phyloP scores from a whole-genome alignment of 37 sponge, comb jelly and placozoan genomes.

The Beroe forskalii region DNA sequence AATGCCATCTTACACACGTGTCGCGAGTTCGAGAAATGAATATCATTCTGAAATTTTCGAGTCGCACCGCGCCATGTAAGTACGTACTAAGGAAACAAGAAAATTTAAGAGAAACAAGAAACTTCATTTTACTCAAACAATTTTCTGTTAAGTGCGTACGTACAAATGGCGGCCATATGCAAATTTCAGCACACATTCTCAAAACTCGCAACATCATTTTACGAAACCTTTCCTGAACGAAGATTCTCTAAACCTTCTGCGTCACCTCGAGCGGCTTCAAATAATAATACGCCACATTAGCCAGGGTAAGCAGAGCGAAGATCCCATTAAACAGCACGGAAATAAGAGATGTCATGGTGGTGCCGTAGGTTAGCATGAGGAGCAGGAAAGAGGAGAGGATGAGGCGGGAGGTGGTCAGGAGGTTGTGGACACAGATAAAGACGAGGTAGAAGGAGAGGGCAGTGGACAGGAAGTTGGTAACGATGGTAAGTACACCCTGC shows the following conservation, averaged over 20 bases:
- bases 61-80: too few relatives aligned
- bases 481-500: neutral
- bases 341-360: constrained; percentile 4
- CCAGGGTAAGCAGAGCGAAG: constrained; percentile 52
- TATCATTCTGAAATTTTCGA: too few relatives aligned
- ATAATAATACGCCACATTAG: constrained; percentile 52
- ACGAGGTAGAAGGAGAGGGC: constrained; percentile 4
- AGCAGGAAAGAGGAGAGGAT: constrained; percentile 51
- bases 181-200: too few relatives aligned
- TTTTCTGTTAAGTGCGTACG: too few relatives aligned
- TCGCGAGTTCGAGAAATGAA: too few relatives aligned
- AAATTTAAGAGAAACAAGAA: too few relatives aligned
- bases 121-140: too few relatives aligned
- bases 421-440: constrained; percentile 48
- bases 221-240: too few relatives aligned
- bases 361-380: constrained; percentile 55
- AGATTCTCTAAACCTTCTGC: neutral
- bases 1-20: too few relatives aligned
- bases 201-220: too few relatives aligned
- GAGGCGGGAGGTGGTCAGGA: constrained; percentile 22
- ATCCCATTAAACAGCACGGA: constrained; percentile 34
- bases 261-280: neutral
- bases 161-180: too few relatives aligned
- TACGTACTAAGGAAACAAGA: too few relatives aligned
- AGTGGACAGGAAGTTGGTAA: constrained; percentile 25